These are phyloP conservation scores for Dicranocentrus wangi DNA, from an alignment of 2,888 invertebrate species.

Conservation along the genomic window DNA sequence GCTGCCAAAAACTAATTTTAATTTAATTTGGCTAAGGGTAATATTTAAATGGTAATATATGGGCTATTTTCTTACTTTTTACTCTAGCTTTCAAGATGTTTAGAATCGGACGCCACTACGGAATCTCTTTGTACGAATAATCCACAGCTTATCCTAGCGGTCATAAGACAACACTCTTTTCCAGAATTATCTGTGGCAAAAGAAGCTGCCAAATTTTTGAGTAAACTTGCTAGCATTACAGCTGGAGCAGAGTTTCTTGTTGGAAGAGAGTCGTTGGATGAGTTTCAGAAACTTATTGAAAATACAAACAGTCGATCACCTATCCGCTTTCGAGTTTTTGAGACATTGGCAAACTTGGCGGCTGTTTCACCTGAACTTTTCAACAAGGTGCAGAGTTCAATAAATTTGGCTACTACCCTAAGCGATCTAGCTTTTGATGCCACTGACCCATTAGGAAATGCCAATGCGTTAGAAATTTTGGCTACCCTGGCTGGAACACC, in stretches of 20 bases:
- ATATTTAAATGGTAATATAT: neutral
- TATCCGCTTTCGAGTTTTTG: slow-evolving; percentile 68
- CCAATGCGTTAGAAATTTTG: slow-evolving; percentile 87
- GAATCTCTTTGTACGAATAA: slow-evolving; percentile 38
- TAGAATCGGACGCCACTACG: slow-evolving; percentile 48
- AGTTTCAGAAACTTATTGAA: slow-evolving; percentile 61
- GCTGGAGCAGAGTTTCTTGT: slow-evolving; percentile 64
- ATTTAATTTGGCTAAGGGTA: neutral
- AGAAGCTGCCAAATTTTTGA: slow-evolving; percentile 61
- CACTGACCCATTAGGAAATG: slow-evolving; percentile 76
- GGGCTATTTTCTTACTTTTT: too few relatives aligned
- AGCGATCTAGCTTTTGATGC: slow-evolving; percentile 64
- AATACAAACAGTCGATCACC: slow-evolving; percentile 54
- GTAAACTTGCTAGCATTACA: slow-evolving; percentile 53
- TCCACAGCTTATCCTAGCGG: slow-evolving; percentile 65
- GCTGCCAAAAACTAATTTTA: slow-evolving; percentile 42
- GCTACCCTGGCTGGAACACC: slow-evolving; percentile 82
- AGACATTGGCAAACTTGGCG: slow-evolving; percentile 66
- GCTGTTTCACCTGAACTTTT: slow-evolving; percentile 63
- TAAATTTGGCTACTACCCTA: slow-evolving; percentile 60
- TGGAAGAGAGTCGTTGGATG: slow-evolving; percentile 55
- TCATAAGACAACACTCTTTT: slow-evolving; percentile 60
- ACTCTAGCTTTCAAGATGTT: slow-evolving; percentile 67
- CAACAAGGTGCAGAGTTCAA: slow-evolving; percentile 55
- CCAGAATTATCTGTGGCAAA: slow-evolving; percentile 69